Conservation (phyloP, 2,113 vertebrate genomes). For the Platysternon megacephalum region DNA sequence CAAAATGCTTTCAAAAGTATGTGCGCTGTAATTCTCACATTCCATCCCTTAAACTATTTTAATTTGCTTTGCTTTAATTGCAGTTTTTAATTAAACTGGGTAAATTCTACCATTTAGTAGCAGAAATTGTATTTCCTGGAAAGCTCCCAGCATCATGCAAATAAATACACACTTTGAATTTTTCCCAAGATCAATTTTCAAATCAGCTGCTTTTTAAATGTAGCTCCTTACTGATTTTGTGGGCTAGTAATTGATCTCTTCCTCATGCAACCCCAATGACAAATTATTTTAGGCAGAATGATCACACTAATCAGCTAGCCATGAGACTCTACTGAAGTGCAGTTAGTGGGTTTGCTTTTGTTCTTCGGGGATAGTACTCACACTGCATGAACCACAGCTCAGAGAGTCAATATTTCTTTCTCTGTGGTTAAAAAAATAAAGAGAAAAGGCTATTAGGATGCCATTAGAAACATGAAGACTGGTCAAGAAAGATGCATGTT, state of each 20-base stretch:
- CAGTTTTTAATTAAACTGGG: neutral
- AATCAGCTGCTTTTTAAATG: neutral
- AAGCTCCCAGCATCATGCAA: neutral
- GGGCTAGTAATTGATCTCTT: conserved; percentile 6
- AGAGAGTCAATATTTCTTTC: neutral
- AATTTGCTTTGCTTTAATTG: neutral
- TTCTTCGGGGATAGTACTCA: neutral
- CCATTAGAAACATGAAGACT: neutral
- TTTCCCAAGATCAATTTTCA: conserved; percentile 1
- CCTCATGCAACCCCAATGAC: neutral
- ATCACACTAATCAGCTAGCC: neutral
- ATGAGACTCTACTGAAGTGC: neutral
- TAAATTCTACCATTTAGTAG: neutral
- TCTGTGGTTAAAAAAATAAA: neutral
- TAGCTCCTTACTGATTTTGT: neutral
- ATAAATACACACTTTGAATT: neutral
- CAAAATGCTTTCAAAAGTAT: neutral
- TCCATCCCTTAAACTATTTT: neutral
- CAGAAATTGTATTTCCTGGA: neutral
- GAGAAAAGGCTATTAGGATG: neutral
- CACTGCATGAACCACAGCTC: neutral
- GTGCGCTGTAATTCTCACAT: neutral
- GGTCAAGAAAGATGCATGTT: neutral
- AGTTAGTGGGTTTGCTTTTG: neutral
- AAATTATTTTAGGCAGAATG: neutral